Conservation (phyloP, 2,113 vertebrate species). For the Oryzias javanicus region DNA sequence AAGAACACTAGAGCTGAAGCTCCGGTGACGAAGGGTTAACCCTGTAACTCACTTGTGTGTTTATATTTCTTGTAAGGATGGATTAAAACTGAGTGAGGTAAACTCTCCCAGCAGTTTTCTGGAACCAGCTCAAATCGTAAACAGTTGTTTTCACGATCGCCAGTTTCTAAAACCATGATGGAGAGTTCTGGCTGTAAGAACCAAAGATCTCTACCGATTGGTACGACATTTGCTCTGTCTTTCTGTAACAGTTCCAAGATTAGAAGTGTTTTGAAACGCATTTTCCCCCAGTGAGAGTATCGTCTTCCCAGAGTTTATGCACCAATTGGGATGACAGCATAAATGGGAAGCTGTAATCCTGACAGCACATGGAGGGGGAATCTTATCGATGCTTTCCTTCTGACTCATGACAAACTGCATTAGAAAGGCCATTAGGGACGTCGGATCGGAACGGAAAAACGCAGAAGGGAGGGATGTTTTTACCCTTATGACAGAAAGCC, state of each 20-base stretch:
- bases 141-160: too few relatives aligned
- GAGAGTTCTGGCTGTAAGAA: neutral
- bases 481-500: conserved; percentile 21
- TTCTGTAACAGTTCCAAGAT: conserved; percentile 5
- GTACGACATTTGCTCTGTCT: neutral
- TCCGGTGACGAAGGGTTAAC: neutral
- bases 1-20: neutral
- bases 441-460: conserved; percentile 29
- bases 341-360: conserved; percentile 36
- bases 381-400: conserved; percentile 25
- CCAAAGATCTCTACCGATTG: neutral
- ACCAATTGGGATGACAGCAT: conserved; percentile 31
- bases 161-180: neutral
- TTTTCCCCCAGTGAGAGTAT: conserved; percentile 32
- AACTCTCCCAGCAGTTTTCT: neutral
- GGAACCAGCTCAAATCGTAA: neutral
- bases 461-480: conserved; percentile 8
- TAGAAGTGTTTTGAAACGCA: conserved; percentile 22
- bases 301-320: conserved; percentile 23
- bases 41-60: neutral
- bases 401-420: conserved; percentile 49
- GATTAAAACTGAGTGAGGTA: neutral
- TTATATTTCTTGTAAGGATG: neutral
- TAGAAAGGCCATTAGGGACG: conserved; percentile 34
- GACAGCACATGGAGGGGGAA: conserved; percentile 31